Percentiles rank a stretch among this genome's conserved stretches.
Evolutionary conservation across 1,140 invertebrate genomes (phyloP).

Genomic region (Episyrphus balteatus): DNA sequence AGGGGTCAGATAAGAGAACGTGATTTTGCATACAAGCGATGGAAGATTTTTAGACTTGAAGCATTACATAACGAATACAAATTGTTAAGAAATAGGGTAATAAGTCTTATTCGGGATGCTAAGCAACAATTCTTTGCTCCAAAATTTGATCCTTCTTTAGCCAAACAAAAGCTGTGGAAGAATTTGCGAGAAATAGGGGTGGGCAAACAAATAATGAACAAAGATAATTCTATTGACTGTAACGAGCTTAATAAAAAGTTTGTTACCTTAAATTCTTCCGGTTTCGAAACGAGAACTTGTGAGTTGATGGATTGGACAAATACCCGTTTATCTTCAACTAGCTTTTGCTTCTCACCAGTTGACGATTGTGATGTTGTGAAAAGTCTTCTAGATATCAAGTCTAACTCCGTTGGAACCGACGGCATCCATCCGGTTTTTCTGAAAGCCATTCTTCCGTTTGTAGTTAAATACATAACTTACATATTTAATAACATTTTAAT

Average conservation of each 20-base stretch:
- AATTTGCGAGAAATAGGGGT: neutral
- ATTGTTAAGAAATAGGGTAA: neutral
- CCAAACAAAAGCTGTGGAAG: neutral
- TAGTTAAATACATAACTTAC: neutral
- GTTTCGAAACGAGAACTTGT: neutral
- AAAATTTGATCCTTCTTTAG: neutral
- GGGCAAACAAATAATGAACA: neutral
- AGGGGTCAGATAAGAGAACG: neutral
- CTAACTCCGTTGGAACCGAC: neutral
- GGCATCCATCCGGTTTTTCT: neutral
- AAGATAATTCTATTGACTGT: neutral
- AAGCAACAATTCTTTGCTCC: neutral
- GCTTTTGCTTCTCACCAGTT: neutral
- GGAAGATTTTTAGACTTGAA: neutral
- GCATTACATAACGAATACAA: neutral
- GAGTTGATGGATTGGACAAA: no score
- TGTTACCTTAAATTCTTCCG: neutral
- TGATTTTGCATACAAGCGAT: neutral
- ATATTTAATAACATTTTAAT: neutral
- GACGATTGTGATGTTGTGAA: neutral
- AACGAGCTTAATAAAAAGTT: neutral
- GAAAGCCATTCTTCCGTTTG: neutral
- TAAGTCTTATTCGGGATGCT: neutral
- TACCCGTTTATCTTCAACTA: neutral
- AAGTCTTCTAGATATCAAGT: no score